Evolutionary conservation across 2,113 vertebrate genomes (phyloP).

Genomic region (Amblyopsis rosae): DNA sequence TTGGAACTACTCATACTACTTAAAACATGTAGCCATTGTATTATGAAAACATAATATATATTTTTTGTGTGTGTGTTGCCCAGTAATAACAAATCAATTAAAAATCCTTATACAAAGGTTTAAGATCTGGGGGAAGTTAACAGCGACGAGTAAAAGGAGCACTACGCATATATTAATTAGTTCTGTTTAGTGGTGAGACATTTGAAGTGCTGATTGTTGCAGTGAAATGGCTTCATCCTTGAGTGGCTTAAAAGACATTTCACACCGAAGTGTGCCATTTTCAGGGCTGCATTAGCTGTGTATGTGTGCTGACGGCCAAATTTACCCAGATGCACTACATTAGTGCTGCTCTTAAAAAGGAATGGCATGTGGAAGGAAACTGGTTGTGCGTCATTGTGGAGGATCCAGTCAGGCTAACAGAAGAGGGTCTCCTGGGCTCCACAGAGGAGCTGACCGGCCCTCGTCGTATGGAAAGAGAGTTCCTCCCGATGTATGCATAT

Average conservation of each 20-base stretch:
- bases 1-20: no score
- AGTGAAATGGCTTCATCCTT: constrained; percentile 59
- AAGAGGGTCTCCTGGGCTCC: constrained; percentile 43
- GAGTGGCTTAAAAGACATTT: constrained; percentile 68
- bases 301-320: constrained; percentile 53
- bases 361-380: constrained; percentile 50
- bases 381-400: constrained; percentile 34
- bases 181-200: constrained; percentile 28
- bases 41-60: no score
- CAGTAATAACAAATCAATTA: no score
- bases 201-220: constrained; percentile 40
- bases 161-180: constrained; percentile 32
- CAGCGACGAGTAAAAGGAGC: not conserved
- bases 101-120: no score
- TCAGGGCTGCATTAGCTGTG: constrained; percentile 68
- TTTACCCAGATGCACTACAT: constrained; percentile 67
- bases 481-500: no score
- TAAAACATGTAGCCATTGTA: no score
- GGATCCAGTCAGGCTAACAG: constrained; percentile 28
- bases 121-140: no score
- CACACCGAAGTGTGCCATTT: constrained; percentile 58
- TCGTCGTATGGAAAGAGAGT: no score
- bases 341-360: constrained; percentile 55
- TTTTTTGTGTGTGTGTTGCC: no score
- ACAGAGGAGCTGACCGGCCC: not conserved